Percentiles rank a stretch among this genome's conserved stretches.
These are phyloP conservation scores for Tachuris rubrigastra DNA, from an alignment of 2,113 vertebrate species.

Conservation along the genomic window DNA sequence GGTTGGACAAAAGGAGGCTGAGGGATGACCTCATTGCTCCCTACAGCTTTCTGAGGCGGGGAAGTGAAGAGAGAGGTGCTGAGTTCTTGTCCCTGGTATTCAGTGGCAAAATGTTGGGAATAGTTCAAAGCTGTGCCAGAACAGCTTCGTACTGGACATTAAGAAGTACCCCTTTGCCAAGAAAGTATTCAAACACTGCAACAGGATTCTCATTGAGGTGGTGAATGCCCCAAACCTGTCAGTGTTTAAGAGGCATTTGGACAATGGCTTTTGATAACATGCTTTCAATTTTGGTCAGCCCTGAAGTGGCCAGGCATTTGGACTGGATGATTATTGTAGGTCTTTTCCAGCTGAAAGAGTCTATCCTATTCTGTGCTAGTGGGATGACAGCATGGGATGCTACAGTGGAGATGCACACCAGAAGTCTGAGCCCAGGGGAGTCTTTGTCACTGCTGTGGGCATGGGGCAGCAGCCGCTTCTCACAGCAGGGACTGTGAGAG, in stretches of 20 bases:
- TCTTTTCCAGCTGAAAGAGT: background rate
- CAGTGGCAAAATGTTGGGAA: background rate
- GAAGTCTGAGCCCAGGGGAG: background rate
- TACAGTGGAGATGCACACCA: background rate
- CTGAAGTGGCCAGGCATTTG: background rate
- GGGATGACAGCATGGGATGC: background rate
- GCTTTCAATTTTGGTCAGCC: background rate
- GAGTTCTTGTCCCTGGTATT: background rate
- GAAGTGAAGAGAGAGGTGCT: background rate
- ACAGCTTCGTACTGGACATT: fast-evolving
- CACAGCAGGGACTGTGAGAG: background rate
- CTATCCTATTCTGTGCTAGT: background rate
- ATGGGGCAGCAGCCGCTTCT: background rate
- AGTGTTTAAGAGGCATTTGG: background rate
- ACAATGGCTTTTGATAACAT: background rate
- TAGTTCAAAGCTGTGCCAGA: background rate
- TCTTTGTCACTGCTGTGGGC: background rate
- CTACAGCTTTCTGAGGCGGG: background rate
- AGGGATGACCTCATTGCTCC: background rate
- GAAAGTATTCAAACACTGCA: background rate
- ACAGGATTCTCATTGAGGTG: background rate
- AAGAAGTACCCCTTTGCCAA: background rate
- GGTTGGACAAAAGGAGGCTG: background rate
- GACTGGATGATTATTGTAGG: background rate
- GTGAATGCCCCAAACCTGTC: background rate